Percentiles rank a stretch among this genome's conserved stretches.
phyloP scores from a whole-genome alignment of 1,140 invertebrate species.

The Dendroctonus valens region DNA sequence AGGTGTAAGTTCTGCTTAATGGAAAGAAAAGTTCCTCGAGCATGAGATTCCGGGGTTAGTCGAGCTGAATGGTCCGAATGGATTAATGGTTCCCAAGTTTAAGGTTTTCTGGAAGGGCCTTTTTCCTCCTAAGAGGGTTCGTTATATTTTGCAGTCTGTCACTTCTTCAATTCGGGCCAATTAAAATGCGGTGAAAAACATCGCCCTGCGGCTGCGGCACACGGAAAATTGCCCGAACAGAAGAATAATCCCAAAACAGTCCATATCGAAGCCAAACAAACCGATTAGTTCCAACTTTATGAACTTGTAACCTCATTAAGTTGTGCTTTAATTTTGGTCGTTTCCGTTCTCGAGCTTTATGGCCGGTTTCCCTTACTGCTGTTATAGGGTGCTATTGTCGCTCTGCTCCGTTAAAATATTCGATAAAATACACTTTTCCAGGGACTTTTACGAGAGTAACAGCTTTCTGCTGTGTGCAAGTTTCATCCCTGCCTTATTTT shows the following conservation, averaged over 20 bases:
- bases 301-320: conserved; percentile 33
- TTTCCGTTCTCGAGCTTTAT: conserved; percentile 28
- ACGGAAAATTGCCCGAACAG: background rate
- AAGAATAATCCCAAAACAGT: background rate
- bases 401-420: too few relatives aligned
- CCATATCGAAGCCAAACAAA: conserved; percentile 27
- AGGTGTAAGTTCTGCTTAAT: conserved; percentile 8
- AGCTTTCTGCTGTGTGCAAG: too few relatives aligned
- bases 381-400: conserved; percentile 18
- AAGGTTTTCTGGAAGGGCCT: too few relatives aligned
- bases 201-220: background rate
- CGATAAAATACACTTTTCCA: too few relatives aligned
- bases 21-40: conserved; percentile 5
- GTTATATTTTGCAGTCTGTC: too few relatives aligned
- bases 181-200: too few relatives aligned
- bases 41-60: background rate
- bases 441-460: too few relatives aligned
- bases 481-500: too few relatives aligned
- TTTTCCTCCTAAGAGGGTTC: too few relatives aligned
- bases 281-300: conserved; percentile 32
- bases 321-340: conserved; percentile 28
- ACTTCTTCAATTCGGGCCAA: too few relatives aligned
- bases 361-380: conserved; percentile 23
- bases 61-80: too few relatives aligned
- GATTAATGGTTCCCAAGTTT: too few relatives aligned